Evolutionary conservation across 2,888 invertebrate genomes (phyloP).

Genomic region (Nowickia ferox): DNA sequence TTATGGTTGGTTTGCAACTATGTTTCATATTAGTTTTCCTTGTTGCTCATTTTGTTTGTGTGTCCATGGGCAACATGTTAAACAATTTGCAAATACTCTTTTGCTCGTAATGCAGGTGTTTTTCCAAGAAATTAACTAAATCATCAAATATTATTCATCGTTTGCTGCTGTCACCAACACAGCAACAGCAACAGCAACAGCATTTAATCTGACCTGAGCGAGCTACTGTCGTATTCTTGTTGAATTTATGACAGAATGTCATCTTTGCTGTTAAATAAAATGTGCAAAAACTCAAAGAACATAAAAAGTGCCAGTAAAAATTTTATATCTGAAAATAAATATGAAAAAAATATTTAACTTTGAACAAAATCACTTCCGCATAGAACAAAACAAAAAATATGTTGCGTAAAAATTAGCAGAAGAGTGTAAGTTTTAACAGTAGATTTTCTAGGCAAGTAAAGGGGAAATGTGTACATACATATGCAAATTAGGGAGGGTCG

Average conservation of each 20-base stretch:
- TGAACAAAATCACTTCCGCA: slow-evolving; percentile 52
- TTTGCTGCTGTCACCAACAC: background rate
- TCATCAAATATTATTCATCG: slow-evolving; percentile 38
- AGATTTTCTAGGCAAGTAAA: background rate
- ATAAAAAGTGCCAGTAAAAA: slow-evolving; percentile 45
- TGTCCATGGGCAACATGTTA: slow-evolving; percentile 72
- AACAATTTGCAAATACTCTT: slow-evolving; percentile 77
- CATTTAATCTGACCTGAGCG: background rate
- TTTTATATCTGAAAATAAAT: slow-evolving; percentile 18
- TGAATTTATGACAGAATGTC: slow-evolving; percentile 55
- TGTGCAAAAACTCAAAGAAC: slow-evolving; percentile 7
- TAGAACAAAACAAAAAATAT: slow-evolving; percentile 33
- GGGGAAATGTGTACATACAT: background rate
- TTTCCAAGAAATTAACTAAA: slow-evolving; percentile 72
- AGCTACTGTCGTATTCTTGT: slow-evolving; percentile 22
- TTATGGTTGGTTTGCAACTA: slow-evolving; percentile 29
- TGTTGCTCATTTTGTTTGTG: background rate
- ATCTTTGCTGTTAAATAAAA: slow-evolving; percentile 2
- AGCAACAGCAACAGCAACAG: slow-evolving; percentile 4
- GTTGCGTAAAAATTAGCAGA: slow-evolving; percentile 40
- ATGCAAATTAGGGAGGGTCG: background rate
- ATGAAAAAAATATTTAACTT: slow-evolving; percentile 30
- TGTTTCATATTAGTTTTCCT: slow-evolving; percentile 45
- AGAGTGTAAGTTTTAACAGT: slow-evolving; percentile 29
- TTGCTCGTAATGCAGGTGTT: slow-evolving; percentile 78